Evolutionary conservation across 1,140 invertebrate genomes (phyloP), one percentile per base, ranked within the genome.

Genomic region (Chlorops oryzae): DNA sequence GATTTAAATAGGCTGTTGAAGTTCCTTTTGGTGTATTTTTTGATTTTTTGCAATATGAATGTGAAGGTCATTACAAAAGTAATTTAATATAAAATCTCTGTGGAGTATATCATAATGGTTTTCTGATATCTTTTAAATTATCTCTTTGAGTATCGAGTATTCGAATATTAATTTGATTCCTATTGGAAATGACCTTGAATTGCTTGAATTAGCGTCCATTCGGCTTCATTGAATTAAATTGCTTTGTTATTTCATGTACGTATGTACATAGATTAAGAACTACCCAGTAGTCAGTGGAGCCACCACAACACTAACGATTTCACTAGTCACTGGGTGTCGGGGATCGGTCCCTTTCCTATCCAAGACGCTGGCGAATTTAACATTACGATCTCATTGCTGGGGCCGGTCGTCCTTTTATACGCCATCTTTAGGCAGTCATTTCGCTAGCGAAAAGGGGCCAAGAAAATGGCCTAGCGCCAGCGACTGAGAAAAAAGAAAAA

Each of bases 31-130:
- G 25, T 34, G n/a, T 9, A 15, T 12, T 25, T 9, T 25, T 15
- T 27, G 41, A 27, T 27, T 12, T 23, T 22, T 43, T n/a, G 25
- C n/a, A 25, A 27, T 27, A 25, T 5, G 15, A n/a, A 12, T 27
- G 28, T 27, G 42, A 24, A 45, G n/a, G n/a, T n/a, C n/a, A n/a
- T n/a, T n/a, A n/a, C n/a, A 45, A 45, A 45, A 45, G 42, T 45
- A 28, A 45, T 21, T 45, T 25, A 21, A 32, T 28, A 28, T 21
- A 9, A 5, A 20, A 18, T 25, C 17, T 17, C 9, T 18, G 10
- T n/a, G n/a, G 28, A 28, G 28, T 45, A 15, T 20, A 32, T 17
- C 18, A 6, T 3, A n/a, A 6, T 25, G 25, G 28, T 25, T 45
- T 25, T 25, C 24, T 12, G 15, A 10, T 44, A 20, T 44, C 34